Conservation (phyloP, 2,888 invertebrate species). For the Priocnemis perturbator region DNA sequence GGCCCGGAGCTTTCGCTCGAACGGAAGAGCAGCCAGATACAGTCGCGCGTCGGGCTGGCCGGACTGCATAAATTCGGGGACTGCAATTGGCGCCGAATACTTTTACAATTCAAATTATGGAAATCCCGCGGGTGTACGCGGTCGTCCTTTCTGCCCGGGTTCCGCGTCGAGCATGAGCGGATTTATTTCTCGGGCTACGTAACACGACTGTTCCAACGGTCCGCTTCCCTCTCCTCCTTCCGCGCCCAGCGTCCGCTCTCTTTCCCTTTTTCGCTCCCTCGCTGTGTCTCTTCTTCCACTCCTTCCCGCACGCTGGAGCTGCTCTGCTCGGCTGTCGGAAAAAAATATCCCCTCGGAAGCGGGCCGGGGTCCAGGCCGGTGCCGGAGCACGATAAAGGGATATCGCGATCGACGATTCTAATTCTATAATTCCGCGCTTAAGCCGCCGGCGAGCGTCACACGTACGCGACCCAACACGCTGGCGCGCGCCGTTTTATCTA, state of each 20-base stretch:
- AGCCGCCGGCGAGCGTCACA: slow-evolving; percentile 34
- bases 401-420: slow-evolving; percentile 62
- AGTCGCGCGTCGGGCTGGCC: slow-evolving; percentile 31
- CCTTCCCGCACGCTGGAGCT: no score
- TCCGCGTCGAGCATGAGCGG: slow-evolving; percentile 29
- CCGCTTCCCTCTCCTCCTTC: not conserved
- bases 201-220: not conserved
- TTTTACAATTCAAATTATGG: slow-evolving; percentile 74
- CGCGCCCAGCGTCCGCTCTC: not conserved
- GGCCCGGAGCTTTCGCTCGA: no score
- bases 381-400: slow-evolving; percentile 62
- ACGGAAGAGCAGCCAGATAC: no score
- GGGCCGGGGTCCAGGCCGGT: slow-evolving; percentile 25
- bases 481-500: slow-evolving; percentile 57
- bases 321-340: not conserved
- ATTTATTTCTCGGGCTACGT: slow-evolving; percentile 13
- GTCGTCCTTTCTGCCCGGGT: slow-evolving; percentile 38
- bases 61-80: slow-evolving; percentile 64
- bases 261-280: not conserved
- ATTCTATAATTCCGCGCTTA: slow-evolving; percentile 65
- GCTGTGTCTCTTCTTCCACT: not conserved
- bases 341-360: slow-evolving; percentile 27
- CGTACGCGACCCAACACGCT: slow-evolving; percentile 2
- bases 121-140: slow-evolving; percentile 63
- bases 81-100: slow-evolving; percentile 71